Evolutionary conservation across 64 coral and sea anemone species (phyloP), one percentile per base, ranked within the genome.

Genomic region (Dendronephthya gigantea): DNA sequence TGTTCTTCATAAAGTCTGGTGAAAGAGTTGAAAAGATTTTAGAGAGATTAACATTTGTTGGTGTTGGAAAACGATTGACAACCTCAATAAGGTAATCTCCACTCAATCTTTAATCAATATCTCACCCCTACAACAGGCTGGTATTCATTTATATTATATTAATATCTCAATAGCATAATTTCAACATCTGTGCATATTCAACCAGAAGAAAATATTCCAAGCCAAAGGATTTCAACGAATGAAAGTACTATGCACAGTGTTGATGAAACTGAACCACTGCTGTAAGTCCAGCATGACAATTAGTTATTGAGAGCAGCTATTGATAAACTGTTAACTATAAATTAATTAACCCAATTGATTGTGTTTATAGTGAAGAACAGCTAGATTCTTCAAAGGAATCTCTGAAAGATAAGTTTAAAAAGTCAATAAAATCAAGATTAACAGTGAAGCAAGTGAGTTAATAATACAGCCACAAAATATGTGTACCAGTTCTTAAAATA

Each of bases 361-460:
- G n/a, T 45, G 41, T 11, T 45, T 45, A 45, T 45, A 45, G 41
- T 45, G 41, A 45, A 45, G n/a, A n/a, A n/a, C n/a, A n/a, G n/a
- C n/a, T n/a, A n/a, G n/a, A n/a, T n/a, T n/a, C n/a, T n/a, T n/a
- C n/a, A 22, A 62, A 62, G 25, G 55, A 62, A 27, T 17, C 55
- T 23, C 19, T 22, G 25, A 79, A 79, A 33, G 72, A 79, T 15
- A 8, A 37, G 30, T 79, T 79, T 19, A 39, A 37, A 16, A 39
- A 79, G 30, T 79, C 72, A 79, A 79, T 79, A 39, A 79, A 79
- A 22, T 79, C 72, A 28, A 79, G 17, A 39, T 79, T 79, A 19
- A 79, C 72, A 33, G 72, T 79, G 9, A 33, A 34, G 36, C 72
- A 79, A 39, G 72, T 79, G 17, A 79, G 72, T 79, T 14, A 32